Conservation (phyloP, 2,888 invertebrate genomes). For the Synergus japonicus region DNA sequence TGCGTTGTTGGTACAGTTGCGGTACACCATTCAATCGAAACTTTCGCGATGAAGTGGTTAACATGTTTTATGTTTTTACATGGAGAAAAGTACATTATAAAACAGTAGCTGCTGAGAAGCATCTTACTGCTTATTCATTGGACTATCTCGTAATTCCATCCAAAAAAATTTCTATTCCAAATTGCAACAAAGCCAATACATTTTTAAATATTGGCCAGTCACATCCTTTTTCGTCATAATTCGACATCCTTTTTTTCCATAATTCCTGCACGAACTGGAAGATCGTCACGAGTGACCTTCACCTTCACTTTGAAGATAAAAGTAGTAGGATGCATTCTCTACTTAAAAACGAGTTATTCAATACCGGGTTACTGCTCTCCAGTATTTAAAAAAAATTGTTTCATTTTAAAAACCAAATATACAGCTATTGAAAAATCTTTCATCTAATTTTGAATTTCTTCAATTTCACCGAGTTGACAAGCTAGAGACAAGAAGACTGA, state of each 20-base stretch:
- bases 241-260: not conserved
- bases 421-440: not conserved
- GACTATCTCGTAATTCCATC: not conserved
- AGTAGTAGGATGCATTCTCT: not conserved
- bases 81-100: not conserved
- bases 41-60: conserved; percentile 51
- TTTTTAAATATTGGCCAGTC: not conserved
- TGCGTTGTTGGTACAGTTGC: conserved; percentile 49
- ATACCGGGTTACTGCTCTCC: not conserved
- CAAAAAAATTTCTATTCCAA: not conserved
- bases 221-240: not conserved
- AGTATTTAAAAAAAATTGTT: not conserved
- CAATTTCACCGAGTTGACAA: conserved; percentile 11
- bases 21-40: conserved; percentile 48
- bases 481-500: not conserved
- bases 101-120: not conserved
- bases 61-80: conserved; percentile 14
- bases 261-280: not conserved
- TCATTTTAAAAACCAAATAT: not conserved
- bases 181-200: not conserved
- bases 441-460: not conserved
- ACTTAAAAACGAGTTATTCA: not conserved
- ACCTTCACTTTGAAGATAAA: conserved; percentile 4
- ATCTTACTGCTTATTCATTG: not conserved
- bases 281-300: conserved; percentile 15